Base-by-base conservation (phyloP, 2,797 vertebrate species). In the Pterois miles region DNA sequence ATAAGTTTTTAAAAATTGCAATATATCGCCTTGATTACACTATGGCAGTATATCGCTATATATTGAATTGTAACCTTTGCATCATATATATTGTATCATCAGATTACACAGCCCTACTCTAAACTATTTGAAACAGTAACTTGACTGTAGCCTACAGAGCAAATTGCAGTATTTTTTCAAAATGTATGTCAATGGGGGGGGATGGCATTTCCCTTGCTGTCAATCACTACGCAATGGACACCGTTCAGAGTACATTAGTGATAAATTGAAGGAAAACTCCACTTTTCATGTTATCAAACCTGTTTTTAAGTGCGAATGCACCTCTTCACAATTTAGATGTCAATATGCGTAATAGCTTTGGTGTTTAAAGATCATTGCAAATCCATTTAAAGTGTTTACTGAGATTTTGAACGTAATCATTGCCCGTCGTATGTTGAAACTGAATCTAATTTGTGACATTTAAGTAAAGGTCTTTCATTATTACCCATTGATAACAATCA, bases 391-490 rank as follows among this genome's bases (percentile, higher is more conserved):
- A 83, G 63, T 84, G 80, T 86, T 90, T 74, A 78, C 80, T 53
- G 58, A 76, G 82, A 82, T 57, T 72, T 63, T 60, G 4, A 68
- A 67, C 63, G 36, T 81, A 22, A 62, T 56, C 71, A 74, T 88
- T 74, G 48, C 72, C 22, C 33, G 63, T 71, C 57, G 80, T 54
- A 46, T 81, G 53, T 60, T 1, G 11, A 84, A 82, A 60, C 65
- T 4, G 43, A 80, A 88, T 85, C 59, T 76, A 89, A 88, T 85
- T 85, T 84, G 58, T 92, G 88, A 86, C 88, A 93, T 92, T 92
- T 86, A 85, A 46, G 50, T 67, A 92, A 91, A 88, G 80, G 76
- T 87, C 84, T 84, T 86, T 80, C 74, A 86, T 90, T 73, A 81
- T 75, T 65, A 62, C 48, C 10, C 65, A 66, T 67, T 80, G 80